Percentiles rank a stretch among this genome's conserved stretches.
These are phyloP conservation scores for Alligator mississippiensis DNA, from an alignment of 2,113 vertebrate species.

Conservation along the genomic window DNA sequence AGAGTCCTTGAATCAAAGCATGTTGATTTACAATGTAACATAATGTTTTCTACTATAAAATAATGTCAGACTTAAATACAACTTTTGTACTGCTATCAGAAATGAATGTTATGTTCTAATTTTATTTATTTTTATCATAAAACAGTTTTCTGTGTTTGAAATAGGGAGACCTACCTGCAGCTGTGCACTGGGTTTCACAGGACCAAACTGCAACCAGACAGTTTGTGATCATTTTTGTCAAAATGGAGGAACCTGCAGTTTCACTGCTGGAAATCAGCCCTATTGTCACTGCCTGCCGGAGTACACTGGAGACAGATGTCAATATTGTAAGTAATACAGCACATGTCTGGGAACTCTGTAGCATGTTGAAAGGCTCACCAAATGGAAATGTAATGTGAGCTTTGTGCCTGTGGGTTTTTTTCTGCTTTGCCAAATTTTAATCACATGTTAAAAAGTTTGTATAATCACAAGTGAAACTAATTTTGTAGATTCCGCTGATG, in stretches of 20 bases:
- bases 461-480: background rate
- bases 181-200: constrained; percentile 91
- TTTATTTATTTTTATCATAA: background rate
- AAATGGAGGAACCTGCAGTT: constrained; percentile 91
- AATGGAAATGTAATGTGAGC: fast-evolving
- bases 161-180: constrained; percentile 94
- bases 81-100: fast-evolving
- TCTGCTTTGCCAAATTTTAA: fast-evolving
- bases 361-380: fast-evolving
- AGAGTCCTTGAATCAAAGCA: background rate
- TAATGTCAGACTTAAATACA: fast-evolving
- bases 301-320: constrained; percentile 94
- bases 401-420: background rate
- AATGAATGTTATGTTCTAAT: fast-evolving
- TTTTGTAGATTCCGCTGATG: background rate
- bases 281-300: constrained; percentile 90
- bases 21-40: background rate
- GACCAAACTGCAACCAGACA: constrained; percentile 88
- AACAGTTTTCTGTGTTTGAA: background rate
- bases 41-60: fast-evolving
- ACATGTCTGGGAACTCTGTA: fast-evolving
- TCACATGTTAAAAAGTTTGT: background rate
- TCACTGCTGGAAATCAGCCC: constrained; percentile 94
- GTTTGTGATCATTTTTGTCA: constrained; percentile 93
- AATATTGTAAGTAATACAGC: constrained; percentile 87